Evolutionary conservation across 2,113 vertebrate genomes (phyloP), one percentile per base, ranked within the genome.

Genomic region (Haemorhous mexicanus): DNA sequence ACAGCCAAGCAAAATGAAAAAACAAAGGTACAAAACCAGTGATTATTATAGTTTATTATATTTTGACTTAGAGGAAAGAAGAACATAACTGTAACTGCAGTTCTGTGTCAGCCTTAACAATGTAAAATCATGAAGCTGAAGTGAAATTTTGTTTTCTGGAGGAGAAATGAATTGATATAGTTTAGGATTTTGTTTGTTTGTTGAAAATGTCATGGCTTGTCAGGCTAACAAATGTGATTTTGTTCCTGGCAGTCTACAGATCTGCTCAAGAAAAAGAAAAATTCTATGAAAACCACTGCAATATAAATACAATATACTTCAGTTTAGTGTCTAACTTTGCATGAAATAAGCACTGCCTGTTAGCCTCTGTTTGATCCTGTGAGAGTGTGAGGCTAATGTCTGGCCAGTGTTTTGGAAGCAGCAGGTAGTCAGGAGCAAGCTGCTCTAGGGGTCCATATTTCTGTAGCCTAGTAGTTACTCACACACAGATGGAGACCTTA

Each of bases 351-450:
- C 97, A 94, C 96, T 98, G 98, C 98, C 98, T 98, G 97, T 95
- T 98, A 98, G 98, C 98, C 97, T 97, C 97, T 96, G 98, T 99
- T 99, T 99, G 99, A 99, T 99, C 99, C 98, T 98, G 98, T 98
- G 98, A 97, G 98, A 98, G 97, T 97, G 98, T 97, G 95, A 95
- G 98, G 98, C 98, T 98, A 96, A 98, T 98, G 99, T 99, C 99
- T 99, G 98, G 98, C 98, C 97, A 97, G 97, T 99, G 99, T 99
- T 99, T 99, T 98, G 98, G 98, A 98, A 99, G 97, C 99, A 99
- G 99, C 99, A 99, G 99, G 99, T 98, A 99, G 99, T 98, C 99
- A 96, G 98, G 98, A 98, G 98, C 97, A 98, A 98, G 98, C 99
- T 98, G 98, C 98, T 98, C 96, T 97, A 93, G 98, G 98, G 98